These are phyloP conservation scores for Drosophila mercatorum DNA, from an alignment of 2,888 invertebrate genomes.

Conservation along the genomic window DNA sequence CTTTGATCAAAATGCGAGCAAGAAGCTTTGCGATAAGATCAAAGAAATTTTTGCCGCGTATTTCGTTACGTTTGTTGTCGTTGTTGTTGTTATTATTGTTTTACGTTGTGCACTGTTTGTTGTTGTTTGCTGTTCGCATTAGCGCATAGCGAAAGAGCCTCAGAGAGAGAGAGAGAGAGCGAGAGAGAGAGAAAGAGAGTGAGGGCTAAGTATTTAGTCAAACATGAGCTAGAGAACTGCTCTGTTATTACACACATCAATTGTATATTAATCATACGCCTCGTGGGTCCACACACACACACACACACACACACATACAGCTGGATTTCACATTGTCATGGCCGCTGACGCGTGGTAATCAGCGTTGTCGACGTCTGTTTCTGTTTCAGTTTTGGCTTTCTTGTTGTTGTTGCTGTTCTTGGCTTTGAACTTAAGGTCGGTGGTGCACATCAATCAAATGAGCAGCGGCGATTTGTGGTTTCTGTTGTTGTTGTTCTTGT, in stretches of 20 bases:
- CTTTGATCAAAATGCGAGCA: slow-evolving; percentile 86
- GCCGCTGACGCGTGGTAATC: slow-evolving; percentile 74
- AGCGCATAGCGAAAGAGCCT: slow-evolving; percentile 9
- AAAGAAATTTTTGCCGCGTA: slow-evolving; percentile 84
- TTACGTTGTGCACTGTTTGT: slow-evolving; percentile 46
- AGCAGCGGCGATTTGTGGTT: slow-evolving; percentile 62
- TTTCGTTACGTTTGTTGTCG: slow-evolving; percentile 63
- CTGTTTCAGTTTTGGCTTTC: slow-evolving; percentile 16
- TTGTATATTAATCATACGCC: slow-evolving; percentile 75
- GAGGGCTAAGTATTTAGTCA: slow-evolving; percentile 63
- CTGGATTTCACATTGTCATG: slow-evolving; percentile 74
- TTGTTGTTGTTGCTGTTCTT: slow-evolving; percentile 53
- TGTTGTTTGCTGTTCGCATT: slow-evolving; percentile 33
- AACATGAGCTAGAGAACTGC: slow-evolving; percentile 57
- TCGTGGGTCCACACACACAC: slow-evolving; percentile 29
- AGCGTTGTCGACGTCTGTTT: slow-evolving; percentile 31
- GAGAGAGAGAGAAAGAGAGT: not conserved
- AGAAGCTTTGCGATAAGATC: slow-evolving; percentile 85
- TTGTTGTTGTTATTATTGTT: slow-evolving; percentile 44
- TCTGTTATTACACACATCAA: slow-evolving; percentile 38
- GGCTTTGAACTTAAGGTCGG: slow-evolving; percentile 79
- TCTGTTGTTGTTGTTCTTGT: slow-evolving; percentile 21
- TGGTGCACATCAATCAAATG: slow-evolving; percentile 69
- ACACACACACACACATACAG: slow-evolving; percentile 35
- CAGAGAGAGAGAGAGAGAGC: slow-evolving; percentile 1